These are phyloP conservation scores for Gastrophysa polygoni DNA, from an alignment of 2,888 invertebrate species.

Conservation along the genomic window DNA sequence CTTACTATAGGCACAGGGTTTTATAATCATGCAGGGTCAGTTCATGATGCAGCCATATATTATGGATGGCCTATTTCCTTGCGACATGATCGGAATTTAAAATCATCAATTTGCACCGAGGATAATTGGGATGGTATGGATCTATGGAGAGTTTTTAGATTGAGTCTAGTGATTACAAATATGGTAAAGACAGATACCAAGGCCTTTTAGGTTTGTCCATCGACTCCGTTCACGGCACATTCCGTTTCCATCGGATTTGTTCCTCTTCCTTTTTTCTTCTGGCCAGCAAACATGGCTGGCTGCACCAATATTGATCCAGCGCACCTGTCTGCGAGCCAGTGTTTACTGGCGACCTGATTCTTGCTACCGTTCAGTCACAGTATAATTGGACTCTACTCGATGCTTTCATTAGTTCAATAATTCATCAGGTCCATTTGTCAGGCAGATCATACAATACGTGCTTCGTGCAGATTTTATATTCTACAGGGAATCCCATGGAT, in stretches of 20 bases:
- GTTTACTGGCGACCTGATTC: conserved; percentile 32
- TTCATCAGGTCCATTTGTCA: not conserved
- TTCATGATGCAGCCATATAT: too few species aligned
- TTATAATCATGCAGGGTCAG: too few species aligned
- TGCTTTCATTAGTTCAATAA: not conserved
- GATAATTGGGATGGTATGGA: too few species aligned
- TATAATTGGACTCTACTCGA: not conserved
- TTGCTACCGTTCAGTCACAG: conserved; percentile 41
- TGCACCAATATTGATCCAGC: conserved; percentile 49
- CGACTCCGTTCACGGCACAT: not conserved
- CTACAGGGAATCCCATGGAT: too few species aligned
- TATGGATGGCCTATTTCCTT: too few species aligned
- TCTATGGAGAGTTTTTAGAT: too few species aligned
- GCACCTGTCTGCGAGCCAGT: conserved; percentile 40
- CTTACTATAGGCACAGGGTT: too few species aligned
- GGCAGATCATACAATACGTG: not conserved
- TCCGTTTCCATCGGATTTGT: not conserved
- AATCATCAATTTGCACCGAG: too few species aligned
- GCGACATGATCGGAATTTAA: too few species aligned
- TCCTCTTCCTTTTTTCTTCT: conserved; percentile 8
- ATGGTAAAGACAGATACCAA: not conserved
- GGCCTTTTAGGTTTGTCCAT: conserved; percentile 20
- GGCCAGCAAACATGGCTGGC: conserved; percentile 36
- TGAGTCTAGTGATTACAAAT: too few species aligned
- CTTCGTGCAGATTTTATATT: too few species aligned